Base-by-base conservation (phyloP, 1,140 invertebrate genomes). In the Chelonus insularis region DNA sequence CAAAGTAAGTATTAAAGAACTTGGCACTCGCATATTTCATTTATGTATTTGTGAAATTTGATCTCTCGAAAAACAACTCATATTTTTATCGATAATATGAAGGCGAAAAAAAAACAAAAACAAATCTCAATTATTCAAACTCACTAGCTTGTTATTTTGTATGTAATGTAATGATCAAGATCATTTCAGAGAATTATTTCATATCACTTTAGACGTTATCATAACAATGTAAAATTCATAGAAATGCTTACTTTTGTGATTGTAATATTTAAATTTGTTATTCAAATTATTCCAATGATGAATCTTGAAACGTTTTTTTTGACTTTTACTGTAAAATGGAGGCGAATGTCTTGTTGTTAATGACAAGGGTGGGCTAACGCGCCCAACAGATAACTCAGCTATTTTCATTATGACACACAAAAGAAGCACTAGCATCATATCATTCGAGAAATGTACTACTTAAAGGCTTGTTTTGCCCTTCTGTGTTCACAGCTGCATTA, bases 381-480 rank as follows among this genome's bases (percentile, higher is more conserved):
- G 75, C 51, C 74, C 75, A 68, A 75, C 73, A 32, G 78, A 80
- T 61, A 79, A 78, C 71, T 82, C 79, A 47, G 80, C 80, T 72
- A 82, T 80, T 71, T 81, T 82, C 80, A 81, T 82, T 63, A 82
- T 81, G 70, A 82, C 76, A 68, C 79, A 82, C 68, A 82, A 68
- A 65, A 82, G 62, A 69, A 82, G 66, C 68, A 80, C 77, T 76
- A 82, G 68, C 79, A 82, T 82, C 76, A 80, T 82, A 62, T 60
- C 61, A 51, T 36, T 63, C 39, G n/a, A 63, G 48, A 39, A 58
- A 60, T 58, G 18, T 36, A n/a, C 56, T 62, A n/a, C 8, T 34
- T 16, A 51, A 50, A 52, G 9, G 8, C 4, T 32, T 25, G 50
- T 55, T 62, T 47, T 32, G 32, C 48, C 41, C 43, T 18, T 32